phyloP scores from a whole-genome alignment of 2,113 vertebrate genomes.

The Etheostoma cragini region DNA sequence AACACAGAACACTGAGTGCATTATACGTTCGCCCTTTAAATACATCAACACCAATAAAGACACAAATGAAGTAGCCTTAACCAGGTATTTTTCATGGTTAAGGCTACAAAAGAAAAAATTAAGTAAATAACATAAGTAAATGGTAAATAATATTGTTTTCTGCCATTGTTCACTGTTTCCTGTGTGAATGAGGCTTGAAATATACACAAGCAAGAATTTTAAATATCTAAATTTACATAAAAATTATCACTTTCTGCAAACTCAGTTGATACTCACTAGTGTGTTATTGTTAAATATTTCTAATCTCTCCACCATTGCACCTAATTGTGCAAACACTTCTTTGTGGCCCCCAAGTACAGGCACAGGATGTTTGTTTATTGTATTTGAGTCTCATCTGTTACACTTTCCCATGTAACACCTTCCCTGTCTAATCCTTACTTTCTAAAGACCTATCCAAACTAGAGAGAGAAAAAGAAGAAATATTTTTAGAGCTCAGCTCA shows the following conservation, averaged over 20 bases:
- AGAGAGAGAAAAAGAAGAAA: conserved; percentile 9
- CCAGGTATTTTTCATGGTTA: background rate
- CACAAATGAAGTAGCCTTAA: background rate
- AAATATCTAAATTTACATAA: background rate
- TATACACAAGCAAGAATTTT: background rate
- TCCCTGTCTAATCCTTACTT: conserved; percentile 37
- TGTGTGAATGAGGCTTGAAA: conserved; percentile 6
- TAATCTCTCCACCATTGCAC: conserved; percentile 16
- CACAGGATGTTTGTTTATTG: background rate
- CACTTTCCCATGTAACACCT: conserved; percentile 18
- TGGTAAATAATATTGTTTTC: background rate
- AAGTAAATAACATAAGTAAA: background rate
- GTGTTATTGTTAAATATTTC: conserved; percentile 3
- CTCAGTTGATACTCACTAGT: background rate
- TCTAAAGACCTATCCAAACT: conserved; percentile 48
- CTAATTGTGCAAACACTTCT: background rate
- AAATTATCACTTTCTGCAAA: conserved; percentile 6
- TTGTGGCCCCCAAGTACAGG: conserved; percentile 18
- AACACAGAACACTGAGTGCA: conserved; percentile 1
- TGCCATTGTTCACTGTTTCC: background rate
- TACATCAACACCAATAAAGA: background rate
- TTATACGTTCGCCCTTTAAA: background rate
- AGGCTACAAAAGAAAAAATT: background rate
- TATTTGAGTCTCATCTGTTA: conserved; percentile 2
- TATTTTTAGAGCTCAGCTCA: conserved; percentile 43